phyloP scores from a whole-genome alignment of 1,140 invertebrate genomes.

The Cataglyphis hispanica region DNA sequence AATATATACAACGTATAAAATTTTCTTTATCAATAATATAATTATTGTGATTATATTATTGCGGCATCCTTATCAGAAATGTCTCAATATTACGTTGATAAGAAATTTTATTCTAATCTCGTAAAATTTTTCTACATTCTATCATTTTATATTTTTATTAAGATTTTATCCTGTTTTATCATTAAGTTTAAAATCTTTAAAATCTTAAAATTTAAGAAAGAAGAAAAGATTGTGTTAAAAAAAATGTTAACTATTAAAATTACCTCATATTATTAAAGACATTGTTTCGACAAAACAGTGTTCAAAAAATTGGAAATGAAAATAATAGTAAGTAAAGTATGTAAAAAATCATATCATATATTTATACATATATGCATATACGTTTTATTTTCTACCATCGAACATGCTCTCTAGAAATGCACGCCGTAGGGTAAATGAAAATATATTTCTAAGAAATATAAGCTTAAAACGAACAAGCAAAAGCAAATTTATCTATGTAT shows the following conservation, averaged over 20 bases:
- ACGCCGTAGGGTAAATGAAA: constrained; percentile 38
- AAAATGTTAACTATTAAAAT: neutral
- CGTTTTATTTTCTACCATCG: constrained; percentile 53
- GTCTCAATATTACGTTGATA: constrained; percentile 3
- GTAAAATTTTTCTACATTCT: neutral
- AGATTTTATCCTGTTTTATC: neutral
- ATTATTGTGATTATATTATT: neutral
- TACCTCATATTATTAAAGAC: neutral
- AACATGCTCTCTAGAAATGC: constrained; percentile 35
- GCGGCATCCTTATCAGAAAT: neutral
- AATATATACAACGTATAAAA: neutral
- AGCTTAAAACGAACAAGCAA: neutral
- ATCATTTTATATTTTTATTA: neutral
- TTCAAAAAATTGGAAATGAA: constrained; percentile 19
- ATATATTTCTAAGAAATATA: neutral
- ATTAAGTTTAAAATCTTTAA: constrained; percentile 13
- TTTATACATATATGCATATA: neutral
- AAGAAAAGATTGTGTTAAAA: too few species aligned
- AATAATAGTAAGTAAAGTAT: constrained; percentile 51
- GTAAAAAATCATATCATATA: constrained; percentile 44
- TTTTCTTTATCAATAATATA: neutral
- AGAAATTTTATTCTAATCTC: neutral
- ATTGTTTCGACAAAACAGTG: neutral
- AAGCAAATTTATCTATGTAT: constrained; percentile 5
- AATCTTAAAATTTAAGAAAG: neutral